A percentile compares a stretch with the other conserved stretches of the same genome.
Conservation (phyloP, 2,888 invertebrate species). For the Epinotia brunnichana region DNA sequence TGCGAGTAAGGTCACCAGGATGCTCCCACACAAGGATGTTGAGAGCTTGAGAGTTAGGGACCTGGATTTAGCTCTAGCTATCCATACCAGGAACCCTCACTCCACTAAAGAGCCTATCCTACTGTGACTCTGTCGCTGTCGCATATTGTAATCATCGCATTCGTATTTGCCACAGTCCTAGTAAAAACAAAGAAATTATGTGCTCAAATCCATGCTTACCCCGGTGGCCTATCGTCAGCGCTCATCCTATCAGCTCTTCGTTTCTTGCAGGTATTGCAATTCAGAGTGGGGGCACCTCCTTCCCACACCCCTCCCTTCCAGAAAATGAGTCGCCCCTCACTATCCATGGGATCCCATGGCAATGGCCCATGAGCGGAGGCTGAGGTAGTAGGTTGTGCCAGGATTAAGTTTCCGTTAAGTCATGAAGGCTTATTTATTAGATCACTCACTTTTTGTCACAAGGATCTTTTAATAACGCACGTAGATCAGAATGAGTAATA, state of each 20-base stretch:
- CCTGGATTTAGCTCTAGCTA: too few relatives aligned
- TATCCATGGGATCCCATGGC: conserved; percentile 66
- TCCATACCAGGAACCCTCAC: too few relatives aligned
- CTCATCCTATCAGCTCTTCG: conserved; percentile 76
- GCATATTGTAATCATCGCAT: too few relatives aligned
- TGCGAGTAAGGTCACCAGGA: too few relatives aligned
- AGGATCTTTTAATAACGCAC: neutral
- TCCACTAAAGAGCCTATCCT: too few relatives aligned
- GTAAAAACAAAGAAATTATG: too few relatives aligned
- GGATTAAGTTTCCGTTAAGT: neutral
- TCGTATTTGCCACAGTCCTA: too few relatives aligned
- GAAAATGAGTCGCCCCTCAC: conserved; percentile 76
- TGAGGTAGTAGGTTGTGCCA: conserved; percentile 33
- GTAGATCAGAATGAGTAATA: neutral
- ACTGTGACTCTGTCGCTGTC: too few relatives aligned
- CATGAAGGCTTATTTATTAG: neutral
- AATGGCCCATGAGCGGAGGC: conserved; percentile 31
- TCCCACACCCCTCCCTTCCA: conserved; percentile 80
- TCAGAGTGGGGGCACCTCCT: conserved; percentile 73
- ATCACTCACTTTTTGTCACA: neutral
- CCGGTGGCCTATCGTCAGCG: conserved; percentile 71
- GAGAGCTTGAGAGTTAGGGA: too few relatives aligned
- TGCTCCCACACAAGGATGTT: too few relatives aligned
- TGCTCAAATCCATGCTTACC: conserved; percentile 63
- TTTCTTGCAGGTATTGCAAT: conserved; percentile 77